These are phyloP conservation scores for Argyresthia albistria DNA, from an alignment of 2,888 invertebrate species.

Conservation along the genomic window DNA sequence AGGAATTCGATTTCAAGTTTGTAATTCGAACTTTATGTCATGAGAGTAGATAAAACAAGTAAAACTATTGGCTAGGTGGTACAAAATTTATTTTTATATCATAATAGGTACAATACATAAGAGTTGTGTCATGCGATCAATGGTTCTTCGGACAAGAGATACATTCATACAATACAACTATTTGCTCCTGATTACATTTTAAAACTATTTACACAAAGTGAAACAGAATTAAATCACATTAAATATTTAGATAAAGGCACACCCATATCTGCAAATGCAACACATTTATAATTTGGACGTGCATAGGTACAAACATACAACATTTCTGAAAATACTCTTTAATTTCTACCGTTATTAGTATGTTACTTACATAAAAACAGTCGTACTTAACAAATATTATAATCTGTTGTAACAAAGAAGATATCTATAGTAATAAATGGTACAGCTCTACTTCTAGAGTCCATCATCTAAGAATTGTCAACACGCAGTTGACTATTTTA, in stretches of 20 bases:
- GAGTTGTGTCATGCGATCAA: constrained; percentile 21
- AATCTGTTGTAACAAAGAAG: too few relatives aligned
- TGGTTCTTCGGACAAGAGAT: constrained; percentile 11
- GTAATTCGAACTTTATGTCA: too few relatives aligned
- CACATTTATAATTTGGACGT: constrained; percentile 58
- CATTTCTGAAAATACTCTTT: constrained; percentile 50
- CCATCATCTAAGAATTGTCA: too few relatives aligned
- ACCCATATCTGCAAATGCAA: constrained; percentile 31
- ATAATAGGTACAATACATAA: constrained; percentile 21
- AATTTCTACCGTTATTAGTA: constrained; percentile 22
- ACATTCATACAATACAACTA: constrained; percentile 53
- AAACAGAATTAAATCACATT: constrained; percentile 38
- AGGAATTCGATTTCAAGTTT: too few relatives aligned
- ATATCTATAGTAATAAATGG: not conserved
- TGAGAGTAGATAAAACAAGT: too few relatives aligned
- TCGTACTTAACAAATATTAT: constrained; percentile 11
- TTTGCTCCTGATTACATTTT: constrained; percentile 39
- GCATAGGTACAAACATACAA: constrained; percentile 23
- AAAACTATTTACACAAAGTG: constrained; percentile 44
- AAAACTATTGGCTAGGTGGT: constrained; percentile 19
- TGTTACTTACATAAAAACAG: constrained; percentile 42
- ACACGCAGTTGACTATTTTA: too few relatives aligned
- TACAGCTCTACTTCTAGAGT: not conserved
- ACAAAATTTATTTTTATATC: constrained; percentile 57
- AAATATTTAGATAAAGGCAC: constrained; percentile 42